Base-by-base conservation (phyloP, 2,113 vertebrate species). In the zebrafish (Danio rerio) region DNA sequence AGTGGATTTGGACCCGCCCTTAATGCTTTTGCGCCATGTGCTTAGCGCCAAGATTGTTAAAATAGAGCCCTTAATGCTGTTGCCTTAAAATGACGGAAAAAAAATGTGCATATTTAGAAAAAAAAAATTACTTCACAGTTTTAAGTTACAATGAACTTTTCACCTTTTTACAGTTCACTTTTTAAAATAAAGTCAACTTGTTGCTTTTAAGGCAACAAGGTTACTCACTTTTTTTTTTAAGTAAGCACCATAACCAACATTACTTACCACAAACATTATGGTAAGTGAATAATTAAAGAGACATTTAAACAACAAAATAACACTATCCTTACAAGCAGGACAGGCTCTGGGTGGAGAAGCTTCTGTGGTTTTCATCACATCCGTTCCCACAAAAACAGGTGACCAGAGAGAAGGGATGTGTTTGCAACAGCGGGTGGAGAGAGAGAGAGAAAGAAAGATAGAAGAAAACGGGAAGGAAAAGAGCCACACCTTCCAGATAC, bases 361-460 rank as follows among this genome's bases (percentile, higher is more conserved):
- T 56, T 86, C 75, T 86, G 66, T 87, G 89, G 72, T 78, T 71
- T 75, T 9, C 59, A 61, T 73, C 71, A 42, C 81, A 85, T 87
- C 83, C 59, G 78, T 68, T 78, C 61, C 42, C 70, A 81, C 11
- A 61, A 43, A 73, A 76, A 78, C 55, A 83, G 68, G 68, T 81
- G 78, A 85, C 50, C 6, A 74, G 59, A 81, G 50, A 81, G 84
- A 78, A 61, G 81, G 55, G 85, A 70, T 59, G 72, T 69, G 9
- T 62, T 68, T 61, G 45, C 61, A 81, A 69, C 40, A 69, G 43
- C 5, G 58, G 74, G 45, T 10, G 56, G 49, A 49, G 20, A 62
- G 20, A 49, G 20, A 62, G 20, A 76, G 75, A 84, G 65, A 53
- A 31, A 31, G 31, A 3, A 31, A 31, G 31, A 31, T 31, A 31